Evolutionary conservation across 2,113 vertebrate species (phyloP).

Genomic region (Paradisaea rubra): DNA sequence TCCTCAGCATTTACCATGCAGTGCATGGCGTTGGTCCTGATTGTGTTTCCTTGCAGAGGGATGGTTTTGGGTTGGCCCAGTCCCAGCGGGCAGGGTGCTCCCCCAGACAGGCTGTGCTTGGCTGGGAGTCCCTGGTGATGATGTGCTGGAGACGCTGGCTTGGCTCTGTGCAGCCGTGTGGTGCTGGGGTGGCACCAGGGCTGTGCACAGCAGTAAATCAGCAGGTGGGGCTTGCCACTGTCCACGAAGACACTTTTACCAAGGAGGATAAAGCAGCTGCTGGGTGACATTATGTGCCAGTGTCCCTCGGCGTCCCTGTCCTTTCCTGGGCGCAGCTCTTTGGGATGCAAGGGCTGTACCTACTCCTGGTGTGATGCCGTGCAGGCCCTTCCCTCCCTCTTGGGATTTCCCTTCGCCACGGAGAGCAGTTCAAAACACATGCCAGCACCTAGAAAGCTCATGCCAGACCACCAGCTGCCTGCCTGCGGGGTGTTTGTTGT

Average conservation of each 20-base stretch:
- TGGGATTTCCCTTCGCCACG: not conserved
- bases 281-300: accelerated
- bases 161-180: not conserved
- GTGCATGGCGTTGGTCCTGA: accelerated
- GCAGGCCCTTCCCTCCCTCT: not conserved
- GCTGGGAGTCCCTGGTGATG: not conserved
- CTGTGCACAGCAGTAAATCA: not conserved
- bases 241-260: not conserved
- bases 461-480: not conserved
- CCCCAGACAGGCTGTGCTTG: not conserved
- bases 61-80: not conserved
- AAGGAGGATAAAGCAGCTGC: not conserved
- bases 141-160: not conserved
- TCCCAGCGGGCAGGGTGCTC: not conserved
- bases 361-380: not conserved
- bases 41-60: not conserved
- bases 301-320: accelerated
- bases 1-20: not conserved
- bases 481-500: not conserved
- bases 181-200: not conserved
- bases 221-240: not conserved
- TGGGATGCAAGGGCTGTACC: not conserved
- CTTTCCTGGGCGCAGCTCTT: not conserved
- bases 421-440: not conserved
- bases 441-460: not conserved